Conservation (phyloP, 2,888 invertebrate species). For the Zygogramma bicolorata region DNA sequence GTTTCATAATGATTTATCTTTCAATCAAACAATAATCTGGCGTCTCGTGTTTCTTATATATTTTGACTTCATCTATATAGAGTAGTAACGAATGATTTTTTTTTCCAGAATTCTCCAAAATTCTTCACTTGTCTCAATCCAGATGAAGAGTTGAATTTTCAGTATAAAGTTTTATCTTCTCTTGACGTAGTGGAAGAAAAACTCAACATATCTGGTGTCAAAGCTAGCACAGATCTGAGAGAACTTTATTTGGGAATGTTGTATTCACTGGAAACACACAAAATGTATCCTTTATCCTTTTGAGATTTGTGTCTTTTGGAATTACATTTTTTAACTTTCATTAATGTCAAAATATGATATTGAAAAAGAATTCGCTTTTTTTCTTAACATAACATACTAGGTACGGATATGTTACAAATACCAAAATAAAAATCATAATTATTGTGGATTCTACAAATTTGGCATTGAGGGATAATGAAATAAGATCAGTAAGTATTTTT, state of each 20-base stretch:
- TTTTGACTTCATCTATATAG: no score
- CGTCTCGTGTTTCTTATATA: no score
- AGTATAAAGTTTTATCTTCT: constrained; percentile 93
- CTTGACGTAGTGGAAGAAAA: constrained; percentile 93
- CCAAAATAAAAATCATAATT: constrained; percentile 93
- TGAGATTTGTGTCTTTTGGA: no score
- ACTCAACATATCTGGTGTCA: constrained; percentile 70
- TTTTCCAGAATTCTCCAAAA: constrained; percentile 89
- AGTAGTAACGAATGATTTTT: no score
- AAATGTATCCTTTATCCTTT: constrained; percentile 79
- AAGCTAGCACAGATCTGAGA: constrained; percentile 80
- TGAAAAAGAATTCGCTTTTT: no score
- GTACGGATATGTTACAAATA: constrained; percentile 97
- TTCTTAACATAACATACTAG: constrained; percentile 66
- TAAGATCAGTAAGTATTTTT: constrained; percentile 79
- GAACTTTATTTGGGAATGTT: constrained; percentile 93
- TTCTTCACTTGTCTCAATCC: constrained; percentile 84
- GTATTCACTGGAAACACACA: constrained; percentile 95
- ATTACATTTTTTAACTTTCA: no score
- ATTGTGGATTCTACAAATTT: constrained; percentile 92
- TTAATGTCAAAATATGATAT: no score
- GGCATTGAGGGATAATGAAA: constrained; percentile 92
- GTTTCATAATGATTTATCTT: no score
- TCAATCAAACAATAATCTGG: no score
- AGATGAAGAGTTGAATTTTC: constrained; percentile 88